Evolutionary conservation across 2,888 invertebrate genomes (phyloP).

Genomic region (Drosophila cognata): DNA sequence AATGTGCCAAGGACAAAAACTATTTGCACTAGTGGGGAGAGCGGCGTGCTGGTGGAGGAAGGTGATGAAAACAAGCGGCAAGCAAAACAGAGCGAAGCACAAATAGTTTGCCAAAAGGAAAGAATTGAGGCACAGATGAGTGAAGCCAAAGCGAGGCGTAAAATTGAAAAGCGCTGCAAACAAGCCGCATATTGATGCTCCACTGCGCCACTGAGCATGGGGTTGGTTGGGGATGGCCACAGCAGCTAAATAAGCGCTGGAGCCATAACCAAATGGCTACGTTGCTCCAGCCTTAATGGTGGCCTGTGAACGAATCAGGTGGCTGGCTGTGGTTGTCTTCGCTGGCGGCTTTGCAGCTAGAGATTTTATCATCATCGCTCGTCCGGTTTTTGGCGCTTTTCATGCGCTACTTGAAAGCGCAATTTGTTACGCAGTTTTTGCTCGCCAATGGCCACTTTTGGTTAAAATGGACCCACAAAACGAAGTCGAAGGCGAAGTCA

Average conservation of each 20-base stretch:
- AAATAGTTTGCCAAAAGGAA: slow-evolving; percentile 33
- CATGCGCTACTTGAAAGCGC: slow-evolving; percentile 31
- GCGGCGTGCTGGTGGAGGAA: not conserved
- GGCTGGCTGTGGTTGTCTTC: slow-evolving; percentile 1
- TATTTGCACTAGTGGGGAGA: slow-evolving; percentile 56
- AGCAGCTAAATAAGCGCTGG: slow-evolving; percentile 68
- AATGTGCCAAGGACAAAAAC: slow-evolving; percentile 82
- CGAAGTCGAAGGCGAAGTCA: slow-evolving; percentile 1
- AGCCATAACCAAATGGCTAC: slow-evolving; percentile 55
- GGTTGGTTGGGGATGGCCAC: slow-evolving; percentile 22
- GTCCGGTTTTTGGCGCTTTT: slow-evolving; percentile 14
- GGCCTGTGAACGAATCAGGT: slow-evolving; percentile 12
- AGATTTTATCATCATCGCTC: slow-evolving; percentile 20
- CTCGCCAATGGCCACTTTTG: slow-evolving; percentile 47
- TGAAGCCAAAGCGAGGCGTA: slow-evolving; percentile 71
- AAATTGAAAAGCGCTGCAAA: slow-evolving; percentile 76
- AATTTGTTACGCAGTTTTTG: slow-evolving; percentile 74
- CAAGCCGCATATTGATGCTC: slow-evolving; percentile 43
- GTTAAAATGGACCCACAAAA: not conserved
- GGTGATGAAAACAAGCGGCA: slow-evolving; percentile 20
- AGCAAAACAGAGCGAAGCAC: slow-evolving; percentile 16
- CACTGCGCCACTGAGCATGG: slow-evolving; percentile 21
- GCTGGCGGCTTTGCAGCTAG: not conserved
- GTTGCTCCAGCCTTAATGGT: slow-evolving; percentile 2
- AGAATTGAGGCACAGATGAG: slow-evolving; percentile 57